phyloP scores from a whole-genome alignment of 92 coral and sea anemone genomes.

The Epizoanthus scotinus region DNA sequence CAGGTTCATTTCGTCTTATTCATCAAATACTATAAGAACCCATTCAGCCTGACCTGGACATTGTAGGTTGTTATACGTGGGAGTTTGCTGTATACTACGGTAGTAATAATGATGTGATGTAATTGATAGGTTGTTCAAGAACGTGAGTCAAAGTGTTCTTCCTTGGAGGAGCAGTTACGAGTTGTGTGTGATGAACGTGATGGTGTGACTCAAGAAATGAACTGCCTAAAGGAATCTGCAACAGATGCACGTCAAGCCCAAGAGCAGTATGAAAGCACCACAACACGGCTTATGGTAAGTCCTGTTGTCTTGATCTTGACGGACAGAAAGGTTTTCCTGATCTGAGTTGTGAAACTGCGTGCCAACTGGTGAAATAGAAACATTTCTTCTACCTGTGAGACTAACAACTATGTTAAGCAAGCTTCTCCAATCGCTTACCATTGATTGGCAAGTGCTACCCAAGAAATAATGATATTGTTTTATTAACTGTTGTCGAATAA shows the following conservation, averaged over 20 bases:
- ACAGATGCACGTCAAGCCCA: not conserved
- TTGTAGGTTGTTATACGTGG: no score
- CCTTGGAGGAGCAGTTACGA: conserved; percentile 16
- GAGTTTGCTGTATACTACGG: no score
- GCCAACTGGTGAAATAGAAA: no score
- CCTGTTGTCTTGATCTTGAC: not conserved
- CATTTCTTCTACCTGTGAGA: no score
- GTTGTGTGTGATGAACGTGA: conserved; percentile 5
- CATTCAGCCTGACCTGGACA: no score
- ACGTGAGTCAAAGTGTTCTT: conserved; percentile 4
- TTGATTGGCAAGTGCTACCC: no score
- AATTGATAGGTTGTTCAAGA: conserved; percentile 8
- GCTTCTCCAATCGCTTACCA: no score
- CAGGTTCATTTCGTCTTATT: no score
- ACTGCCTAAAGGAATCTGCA: not conserved
- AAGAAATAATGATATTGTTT: no score
- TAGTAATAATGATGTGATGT: not conserved
- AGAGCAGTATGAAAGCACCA: conserved; percentile 13
- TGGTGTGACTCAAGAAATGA: not conserved
- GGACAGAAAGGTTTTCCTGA: not conserved
- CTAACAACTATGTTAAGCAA: no score
- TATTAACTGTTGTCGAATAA: no score
- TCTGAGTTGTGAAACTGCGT: not conserved
- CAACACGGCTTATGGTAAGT: conserved; percentile 32
- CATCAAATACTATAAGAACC: no score